Evolutionary conservation across 2,888 invertebrate genomes (phyloP).

Genomic region (Chrysolina haemoptera): DNA sequence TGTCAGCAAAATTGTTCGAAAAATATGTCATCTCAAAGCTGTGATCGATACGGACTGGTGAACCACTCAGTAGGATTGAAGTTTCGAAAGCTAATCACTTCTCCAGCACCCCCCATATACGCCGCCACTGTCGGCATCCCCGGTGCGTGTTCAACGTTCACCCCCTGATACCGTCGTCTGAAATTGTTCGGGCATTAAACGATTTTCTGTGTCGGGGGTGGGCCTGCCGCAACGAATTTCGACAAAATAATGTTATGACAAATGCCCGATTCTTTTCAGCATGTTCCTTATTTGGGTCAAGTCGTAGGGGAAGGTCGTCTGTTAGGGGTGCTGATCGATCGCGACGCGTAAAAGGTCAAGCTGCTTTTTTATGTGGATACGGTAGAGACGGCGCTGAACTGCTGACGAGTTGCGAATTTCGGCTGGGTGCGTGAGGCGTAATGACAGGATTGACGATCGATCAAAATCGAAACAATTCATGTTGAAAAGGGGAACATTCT

Average conservation of each 20-base stretch:
- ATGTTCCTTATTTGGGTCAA: constrained; percentile 44
- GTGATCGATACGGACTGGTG: too few species aligned
- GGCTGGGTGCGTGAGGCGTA: too few species aligned
- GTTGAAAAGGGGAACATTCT: too few species aligned
- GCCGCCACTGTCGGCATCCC: constrained; percentile 33
- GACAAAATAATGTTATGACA: constrained; percentile 41
- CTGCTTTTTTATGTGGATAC: constrained; percentile 14
- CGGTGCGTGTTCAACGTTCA: constrained; percentile 40
- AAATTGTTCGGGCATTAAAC: constrained; percentile 42
- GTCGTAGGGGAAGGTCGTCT: constrained; percentile 38
- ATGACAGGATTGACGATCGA: too few species aligned
- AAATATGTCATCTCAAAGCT: too few species aligned
- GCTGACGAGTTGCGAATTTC: background rate
- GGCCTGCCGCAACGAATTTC: constrained; percentile 35
- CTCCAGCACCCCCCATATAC: background rate
- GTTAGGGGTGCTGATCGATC: constrained; percentile 39
- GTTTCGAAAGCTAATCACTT: background rate
- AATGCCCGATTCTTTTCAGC: constrained; percentile 39
- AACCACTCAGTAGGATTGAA: background rate
- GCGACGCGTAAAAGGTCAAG: constrained; percentile 39
- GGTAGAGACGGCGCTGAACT: background rate
- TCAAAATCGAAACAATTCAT: too few species aligned
- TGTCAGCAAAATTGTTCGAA: too few species aligned
- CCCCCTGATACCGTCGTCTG: constrained; percentile 36
- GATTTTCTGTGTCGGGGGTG: constrained; percentile 31